Evolutionary conservation across 2,113 vertebrate species (phyloP).

Genomic region (Numenius arquata): DNA sequence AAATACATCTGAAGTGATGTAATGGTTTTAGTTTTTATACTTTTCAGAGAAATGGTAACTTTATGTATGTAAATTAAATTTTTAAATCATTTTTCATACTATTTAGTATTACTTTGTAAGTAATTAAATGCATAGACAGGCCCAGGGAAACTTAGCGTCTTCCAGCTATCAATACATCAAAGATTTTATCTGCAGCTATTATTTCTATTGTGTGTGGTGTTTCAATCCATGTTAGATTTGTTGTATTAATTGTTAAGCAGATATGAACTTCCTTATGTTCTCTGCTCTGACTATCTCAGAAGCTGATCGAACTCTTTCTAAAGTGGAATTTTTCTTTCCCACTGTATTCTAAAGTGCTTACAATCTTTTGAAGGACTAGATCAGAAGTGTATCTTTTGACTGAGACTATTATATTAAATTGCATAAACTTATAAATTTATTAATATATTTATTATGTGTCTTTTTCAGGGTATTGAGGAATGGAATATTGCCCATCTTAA

Average conservation of each 20-base stretch:
- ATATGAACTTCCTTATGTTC: not conserved
- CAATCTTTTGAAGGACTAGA: not conserved
- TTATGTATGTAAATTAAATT: not conserved
- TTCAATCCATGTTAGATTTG: not conserved
- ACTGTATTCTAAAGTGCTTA: not conserved
- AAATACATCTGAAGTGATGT: not conserved
- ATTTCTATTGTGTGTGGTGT: not conserved
- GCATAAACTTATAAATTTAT: not conserved
- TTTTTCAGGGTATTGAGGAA: constrained; percentile 85
- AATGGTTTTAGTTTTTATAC: not conserved
- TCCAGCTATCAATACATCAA: not conserved
- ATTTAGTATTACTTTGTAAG: not conserved
- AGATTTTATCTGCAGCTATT: not conserved
- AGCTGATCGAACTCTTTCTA: not conserved
- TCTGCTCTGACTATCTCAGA: not conserved
- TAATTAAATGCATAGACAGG: not conserved
- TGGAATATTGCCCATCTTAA: constrained; percentile 95
- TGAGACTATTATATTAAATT: not conserved
- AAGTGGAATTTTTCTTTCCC: not conserved
- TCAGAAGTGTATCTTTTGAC: not conserved
- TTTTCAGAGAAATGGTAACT: not conserved
- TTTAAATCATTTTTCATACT: not conserved
- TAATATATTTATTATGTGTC: not conserved
- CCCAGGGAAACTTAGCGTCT: not conserved
- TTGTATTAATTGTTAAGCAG: not conserved